Percentiles rank a stretch among this genome's conserved stretches.
These are phyloP conservation scores for Hydrochoerus hydrochaeris DNA, from an alignment of 2,113 vertebrate species.

Conservation along the genomic window DNA sequence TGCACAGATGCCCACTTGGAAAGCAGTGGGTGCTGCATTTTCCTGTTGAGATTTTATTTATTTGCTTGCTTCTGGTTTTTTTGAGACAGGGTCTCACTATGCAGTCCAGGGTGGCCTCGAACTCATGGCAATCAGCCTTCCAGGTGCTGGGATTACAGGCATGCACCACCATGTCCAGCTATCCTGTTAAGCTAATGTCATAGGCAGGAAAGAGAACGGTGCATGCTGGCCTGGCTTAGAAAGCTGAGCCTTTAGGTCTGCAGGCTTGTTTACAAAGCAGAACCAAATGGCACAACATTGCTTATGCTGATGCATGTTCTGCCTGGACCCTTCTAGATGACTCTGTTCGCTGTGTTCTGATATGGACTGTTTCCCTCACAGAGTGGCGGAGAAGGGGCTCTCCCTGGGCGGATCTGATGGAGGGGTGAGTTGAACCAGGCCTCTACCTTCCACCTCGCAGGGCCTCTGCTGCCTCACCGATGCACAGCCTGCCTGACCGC, in stretches of 20 bases:
- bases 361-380: slow-evolving; percentile 82
- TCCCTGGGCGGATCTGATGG: slow-evolving; percentile 97
- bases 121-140: neutral
- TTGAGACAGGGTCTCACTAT: neutral
- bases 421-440: slow-evolving; percentile 91
- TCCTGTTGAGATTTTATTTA: neutral
- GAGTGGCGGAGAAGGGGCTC: slow-evolving; percentile 94
- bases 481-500: too few relatives aligned
- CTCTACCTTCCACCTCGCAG: slow-evolving; percentile 51
- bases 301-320: neutral
- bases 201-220: too few relatives aligned
- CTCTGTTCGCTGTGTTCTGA: slow-evolving; percentile 64
- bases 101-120: neutral
- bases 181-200: too few relatives aligned
- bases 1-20: neutral
- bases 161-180: neutral
- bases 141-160: neutral
- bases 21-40: neutral
- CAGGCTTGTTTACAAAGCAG: neutral
- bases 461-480: neutral
- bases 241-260: neutral
- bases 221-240: neutral
- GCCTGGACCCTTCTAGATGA: neutral
- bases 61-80: neutral
- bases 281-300: rapidly evolving